Conservation (phyloP, 2,113 vertebrate genomes). For the Sinocyclocheilus maitianheensis region DNA sequence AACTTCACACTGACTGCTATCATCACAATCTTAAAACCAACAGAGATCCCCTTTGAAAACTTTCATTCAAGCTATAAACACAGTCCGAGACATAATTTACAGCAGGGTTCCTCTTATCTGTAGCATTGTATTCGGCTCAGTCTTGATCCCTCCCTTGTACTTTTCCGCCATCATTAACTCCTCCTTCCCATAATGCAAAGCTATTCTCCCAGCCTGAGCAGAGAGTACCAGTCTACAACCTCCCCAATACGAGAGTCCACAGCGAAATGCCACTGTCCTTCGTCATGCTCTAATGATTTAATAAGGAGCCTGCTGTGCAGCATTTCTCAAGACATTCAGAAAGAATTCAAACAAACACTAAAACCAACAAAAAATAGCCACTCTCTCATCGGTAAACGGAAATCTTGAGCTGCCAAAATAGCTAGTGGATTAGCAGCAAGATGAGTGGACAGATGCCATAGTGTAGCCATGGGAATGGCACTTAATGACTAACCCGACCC, state of each 20-base stretch:
- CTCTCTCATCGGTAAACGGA: not conserved
- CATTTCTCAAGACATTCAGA: slow-evolving; percentile 36
- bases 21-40: slow-evolving; percentile 2
- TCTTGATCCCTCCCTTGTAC: not conserved
- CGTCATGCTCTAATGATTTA: slow-evolving; percentile 56
- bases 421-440: slow-evolving; percentile 67
- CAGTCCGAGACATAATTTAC: slow-evolving; percentile 12
- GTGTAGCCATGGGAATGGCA: slow-evolving; percentile 49
- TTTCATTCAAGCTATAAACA: not conserved
- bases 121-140: slow-evolving; percentile 5
- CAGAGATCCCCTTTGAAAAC: slow-evolving; percentile 21
- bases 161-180: too few relatives aligned
- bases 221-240: not conserved
- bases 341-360: slow-evolving; percentile 14
- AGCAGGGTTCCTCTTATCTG: slow-evolving; percentile 26
- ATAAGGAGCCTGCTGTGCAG: slow-evolving; percentile 49
- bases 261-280: slow-evolving; percentile 57
- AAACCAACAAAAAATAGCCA: not conserved
- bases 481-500: slow-evolving; percentile 63
- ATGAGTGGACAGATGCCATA: slow-evolving; percentile 67
- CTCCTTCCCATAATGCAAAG: too few relatives aligned
- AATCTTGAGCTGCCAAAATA: slow-evolving; percentile 68
- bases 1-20: not conserved
- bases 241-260: not conserved
- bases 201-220: too few relatives aligned